A percentile compares a stretch with the other conserved stretches of the same genome.
Evolutionary conservation across 2,113 vertebrate species (phyloP).

Genomic region (Amblyornis subalaris): DNA sequence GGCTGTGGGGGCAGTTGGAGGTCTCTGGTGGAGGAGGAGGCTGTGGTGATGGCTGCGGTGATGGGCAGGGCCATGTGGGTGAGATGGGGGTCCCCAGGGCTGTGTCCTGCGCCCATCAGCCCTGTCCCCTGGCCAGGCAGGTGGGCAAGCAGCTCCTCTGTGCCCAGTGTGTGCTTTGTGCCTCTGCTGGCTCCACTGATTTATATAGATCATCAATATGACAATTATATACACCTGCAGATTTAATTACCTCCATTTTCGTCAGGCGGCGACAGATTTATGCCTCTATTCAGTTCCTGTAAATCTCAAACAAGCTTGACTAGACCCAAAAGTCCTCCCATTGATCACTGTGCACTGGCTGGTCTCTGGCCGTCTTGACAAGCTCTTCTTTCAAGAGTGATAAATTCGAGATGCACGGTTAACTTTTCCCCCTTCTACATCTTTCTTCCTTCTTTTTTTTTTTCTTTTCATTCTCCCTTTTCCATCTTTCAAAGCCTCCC

Average conservation of each 20-base stretch:
- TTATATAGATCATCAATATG: conserved; percentile 68
- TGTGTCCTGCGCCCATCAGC: neutral
- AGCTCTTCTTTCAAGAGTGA: conserved; percentile 55
- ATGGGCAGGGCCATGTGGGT: neutral
- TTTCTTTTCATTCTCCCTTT: neutral
- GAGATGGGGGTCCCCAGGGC: neutral
- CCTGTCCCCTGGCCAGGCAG: neutral
- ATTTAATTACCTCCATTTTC: conserved; percentile 73
- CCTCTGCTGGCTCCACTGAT: conserved; percentile 55
- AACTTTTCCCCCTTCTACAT: conserved; percentile 25
- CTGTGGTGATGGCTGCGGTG: rapidly evolving
- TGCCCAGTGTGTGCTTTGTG: neutral
- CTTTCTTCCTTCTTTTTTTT: neutral
- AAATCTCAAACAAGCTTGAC: conserved; percentile 70
- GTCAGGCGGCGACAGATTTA: conserved; percentile 63
- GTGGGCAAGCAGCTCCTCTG: neutral
- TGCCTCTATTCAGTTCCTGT: conserved; percentile 62
- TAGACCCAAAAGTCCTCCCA: conserved; percentile 51
- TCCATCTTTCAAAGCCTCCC: neutral
- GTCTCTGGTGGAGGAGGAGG: neutral
- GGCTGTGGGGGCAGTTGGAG: rapidly evolving
- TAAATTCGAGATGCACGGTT: conserved; percentile 51
- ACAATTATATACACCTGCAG: conserved; percentile 72
- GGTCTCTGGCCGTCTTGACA: conserved; percentile 50
- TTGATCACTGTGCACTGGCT: conserved; percentile 33